Evolutionary conservation across 2,888 invertebrate genomes (phyloP), one percentile per base, ranked within the genome.

Genomic region (Diplolepis rosae): DNA sequence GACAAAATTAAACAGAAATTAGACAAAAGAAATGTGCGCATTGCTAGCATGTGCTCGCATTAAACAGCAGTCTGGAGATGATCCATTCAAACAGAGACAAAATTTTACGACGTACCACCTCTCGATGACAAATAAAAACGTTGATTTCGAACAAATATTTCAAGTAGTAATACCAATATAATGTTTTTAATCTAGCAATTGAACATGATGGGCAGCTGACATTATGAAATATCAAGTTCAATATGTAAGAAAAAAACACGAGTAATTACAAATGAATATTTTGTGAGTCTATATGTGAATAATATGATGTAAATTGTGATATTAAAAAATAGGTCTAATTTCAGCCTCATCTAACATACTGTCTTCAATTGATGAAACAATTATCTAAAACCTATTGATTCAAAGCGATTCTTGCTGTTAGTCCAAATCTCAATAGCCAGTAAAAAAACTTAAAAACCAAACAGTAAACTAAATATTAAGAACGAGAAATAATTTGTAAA

Each of bases 41-140:
- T 83, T 83, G 84, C 84, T 79, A 82, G 85, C 85, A 75, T 79
- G 85, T 86, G 86, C 84, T 77, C 81, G 39, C 7, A 61, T 61
- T 18, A 61, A 61, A 61, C 24, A 61, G 39, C 35, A 22, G 24
- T 7, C 39, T 61, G n/a, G n/a, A 39, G 35, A 39, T n/a, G 35
- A 39, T 39, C 35, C 39, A 61, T 27, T 39, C 39, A 39, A 39
- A 39, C 39, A 39, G 39, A 35, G 7, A 13, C 22, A 7, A 24
- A 24, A 39, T 39, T 15, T 56, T 30, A 30, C 30, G 11, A 32
- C 30, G 18, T 56, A 32, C 13, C 35, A 22, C 22, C 22, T 35
- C 13, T 35, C n/a, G 13, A 22, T 56, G 22, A 35, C 45, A 18
- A 24, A 22, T 22, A 35, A 56, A 56, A 35, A 11, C 22, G 35